Evolutionary conservation across 2,797 vertebrate species (phyloP).

Genomic region (Arrhamphus sclerolepis): DNA sequence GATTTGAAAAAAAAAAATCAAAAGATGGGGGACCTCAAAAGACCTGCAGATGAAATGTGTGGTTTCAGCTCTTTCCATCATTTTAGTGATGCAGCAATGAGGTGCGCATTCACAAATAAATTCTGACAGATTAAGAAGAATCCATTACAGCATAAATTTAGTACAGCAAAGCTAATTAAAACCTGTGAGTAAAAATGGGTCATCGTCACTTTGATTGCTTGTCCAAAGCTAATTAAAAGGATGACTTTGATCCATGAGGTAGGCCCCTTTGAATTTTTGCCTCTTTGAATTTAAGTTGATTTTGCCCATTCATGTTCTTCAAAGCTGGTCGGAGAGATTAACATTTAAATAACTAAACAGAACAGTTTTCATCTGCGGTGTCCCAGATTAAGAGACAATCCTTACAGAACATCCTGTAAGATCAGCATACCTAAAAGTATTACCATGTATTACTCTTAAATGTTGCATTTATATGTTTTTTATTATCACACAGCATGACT

Average conservation of each 20-base stretch:
- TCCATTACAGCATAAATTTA: conserved; percentile 53
- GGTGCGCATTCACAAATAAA: conserved; percentile 30
- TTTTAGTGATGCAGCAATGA: not conserved
- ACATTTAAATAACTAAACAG: conserved; percentile 11
- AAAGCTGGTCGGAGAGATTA: not conserved
- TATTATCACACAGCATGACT: conserved; percentile 1
- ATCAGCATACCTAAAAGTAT: not conserved
- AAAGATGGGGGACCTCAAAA: conserved; percentile 32
- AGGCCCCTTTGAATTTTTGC: conserved; percentile 49
- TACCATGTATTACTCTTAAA: conserved; percentile 1
- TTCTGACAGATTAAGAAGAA: conserved; percentile 43
- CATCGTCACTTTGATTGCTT: conserved; percentile 58
- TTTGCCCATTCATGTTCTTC: conserved; percentile 18
- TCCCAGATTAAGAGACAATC: conserved; percentile 1
- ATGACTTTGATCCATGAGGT: conserved; percentile 73
- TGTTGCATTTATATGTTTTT: conserved; percentile 14
- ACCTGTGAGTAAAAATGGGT: conserved; percentile 66
- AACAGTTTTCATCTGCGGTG: conserved; percentile 12
- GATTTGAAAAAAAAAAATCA: conserved; percentile 6
- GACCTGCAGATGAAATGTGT: conserved; percentile 28
- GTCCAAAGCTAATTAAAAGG: conserved; percentile 64
- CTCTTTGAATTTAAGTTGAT: conserved; percentile 32
- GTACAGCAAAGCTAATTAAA: conserved; percentile 72
- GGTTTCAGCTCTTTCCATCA: conserved; percentile 37
- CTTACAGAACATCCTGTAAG: not conserved